phyloP scores from a whole-genome alignment of 2,113 vertebrate genomes.

The Burhinus bistriatus region DNA sequence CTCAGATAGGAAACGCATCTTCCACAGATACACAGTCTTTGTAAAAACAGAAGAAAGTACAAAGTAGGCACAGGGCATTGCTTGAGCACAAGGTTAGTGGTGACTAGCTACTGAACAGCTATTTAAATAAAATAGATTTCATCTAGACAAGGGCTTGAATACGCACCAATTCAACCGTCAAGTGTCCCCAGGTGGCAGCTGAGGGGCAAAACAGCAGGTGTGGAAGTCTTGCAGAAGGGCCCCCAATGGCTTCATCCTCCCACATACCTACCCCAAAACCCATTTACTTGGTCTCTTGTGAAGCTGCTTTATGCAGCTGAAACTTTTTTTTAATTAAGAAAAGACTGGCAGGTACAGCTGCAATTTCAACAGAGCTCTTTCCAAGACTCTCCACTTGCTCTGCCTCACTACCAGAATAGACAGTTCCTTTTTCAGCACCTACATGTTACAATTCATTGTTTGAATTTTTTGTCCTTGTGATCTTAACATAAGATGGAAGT shows the following conservation, averaged over 20 bases:
- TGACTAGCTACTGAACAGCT: background rate
- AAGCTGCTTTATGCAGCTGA: background rate
- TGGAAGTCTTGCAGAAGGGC: background rate
- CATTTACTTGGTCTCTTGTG: background rate
- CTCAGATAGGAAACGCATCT: rapidly evolving
- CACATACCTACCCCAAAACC: background rate
- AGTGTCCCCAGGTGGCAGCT: background rate
- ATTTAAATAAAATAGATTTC: background rate
- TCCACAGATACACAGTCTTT: background rate
- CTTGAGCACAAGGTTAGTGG: background rate
- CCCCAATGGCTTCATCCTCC: background rate
- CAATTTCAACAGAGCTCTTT: background rate
- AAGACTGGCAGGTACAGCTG: background rate
- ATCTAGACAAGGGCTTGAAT: background rate
- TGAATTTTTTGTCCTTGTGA: background rate
- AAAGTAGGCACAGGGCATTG: background rate
- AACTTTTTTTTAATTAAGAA: background rate
- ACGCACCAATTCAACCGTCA: background rate
- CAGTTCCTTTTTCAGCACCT: background rate
- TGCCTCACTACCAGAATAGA: background rate
- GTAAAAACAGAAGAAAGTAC: background rate
- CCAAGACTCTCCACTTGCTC: background rate
- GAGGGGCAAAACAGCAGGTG: background rate
- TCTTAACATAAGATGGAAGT: constrained; percentile 15
- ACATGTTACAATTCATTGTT: background rate